phyloP scores from a whole-genome alignment of 35 echinoderm and acorn worm species.

The Apostichopus californicus region DNA sequence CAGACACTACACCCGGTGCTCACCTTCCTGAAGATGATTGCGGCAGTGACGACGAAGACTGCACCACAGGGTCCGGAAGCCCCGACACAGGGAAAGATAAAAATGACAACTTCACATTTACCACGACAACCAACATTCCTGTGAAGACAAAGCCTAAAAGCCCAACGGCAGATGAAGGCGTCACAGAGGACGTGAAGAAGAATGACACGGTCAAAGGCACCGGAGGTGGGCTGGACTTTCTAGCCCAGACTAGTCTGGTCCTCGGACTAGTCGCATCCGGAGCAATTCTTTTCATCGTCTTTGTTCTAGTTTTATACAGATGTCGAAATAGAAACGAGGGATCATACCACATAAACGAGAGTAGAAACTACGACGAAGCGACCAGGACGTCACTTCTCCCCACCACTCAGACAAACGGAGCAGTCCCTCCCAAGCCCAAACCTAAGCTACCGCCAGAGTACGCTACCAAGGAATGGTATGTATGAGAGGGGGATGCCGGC shows the following conservation, averaged over 20 bases:
- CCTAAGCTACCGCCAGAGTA: constrained; percentile 90
- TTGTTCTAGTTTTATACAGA: constrained; percentile 86
- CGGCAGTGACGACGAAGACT: constrained; percentile 65
- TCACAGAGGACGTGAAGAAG: constrained; percentile 66
- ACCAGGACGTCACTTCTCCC: constrained; percentile 83
- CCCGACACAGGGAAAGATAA: constrained; percentile 5
- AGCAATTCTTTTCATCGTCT: constrained; percentile 75
- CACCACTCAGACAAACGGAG: constrained; percentile 73
- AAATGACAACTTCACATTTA: constrained; percentile 35
- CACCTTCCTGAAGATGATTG: constrained; percentile 24
- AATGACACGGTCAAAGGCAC: constrained; percentile 43
- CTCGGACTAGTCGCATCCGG: constrained; percentile 77
- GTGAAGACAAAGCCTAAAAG: neutral
- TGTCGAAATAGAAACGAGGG: constrained; percentile 97
- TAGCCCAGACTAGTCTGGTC: constrained; percentile 84
- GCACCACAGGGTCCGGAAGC: constrained; percentile 49
- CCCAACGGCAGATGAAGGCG: constrained; percentile 4
- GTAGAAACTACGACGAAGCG: constrained; percentile 89
- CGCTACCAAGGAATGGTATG: constrained; percentile 96
- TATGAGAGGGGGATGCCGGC: constrained; percentile 24
- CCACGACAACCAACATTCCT: constrained; percentile 40
- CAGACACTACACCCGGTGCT: neutral
- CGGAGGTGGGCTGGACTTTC: constrained; percentile 65
- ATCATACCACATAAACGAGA: constrained; percentile 98
- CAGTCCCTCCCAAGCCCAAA: constrained; percentile 91